phyloP scores from a whole-genome alignment of 2,797 vertebrate species.

The Odontamblyopus lacepedii region DNA sequence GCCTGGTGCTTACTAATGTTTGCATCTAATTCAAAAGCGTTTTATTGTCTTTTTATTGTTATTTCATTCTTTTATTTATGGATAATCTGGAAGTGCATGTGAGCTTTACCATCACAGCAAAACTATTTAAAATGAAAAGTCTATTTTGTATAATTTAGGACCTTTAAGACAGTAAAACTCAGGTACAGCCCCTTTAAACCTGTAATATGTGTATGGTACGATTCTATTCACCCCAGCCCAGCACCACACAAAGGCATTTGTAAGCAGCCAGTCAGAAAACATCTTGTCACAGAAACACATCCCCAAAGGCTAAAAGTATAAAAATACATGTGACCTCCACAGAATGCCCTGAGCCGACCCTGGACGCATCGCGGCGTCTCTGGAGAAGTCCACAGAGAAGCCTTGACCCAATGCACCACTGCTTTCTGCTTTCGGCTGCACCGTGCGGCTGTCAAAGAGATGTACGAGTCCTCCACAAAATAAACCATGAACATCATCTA shows the following conservation, averaged over 20 bases:
- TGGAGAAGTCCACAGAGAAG: constrained; percentile 15
- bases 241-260: not conserved
- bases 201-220: not conserved
- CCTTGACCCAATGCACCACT: not conserved
- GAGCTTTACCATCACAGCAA: no score
- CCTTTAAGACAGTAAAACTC: no score
- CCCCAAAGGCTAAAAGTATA: constrained; percentile 7
- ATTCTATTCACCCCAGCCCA: not conserved
- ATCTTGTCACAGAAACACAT: not conserved
- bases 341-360: constrained; percentile 30
- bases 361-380: constrained; percentile 19
- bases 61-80: no score
- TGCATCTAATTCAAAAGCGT: no score
- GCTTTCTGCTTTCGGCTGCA: not conserved
- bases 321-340: constrained; percentile 28
- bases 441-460: not conserved
- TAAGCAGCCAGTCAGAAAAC: not conserved
- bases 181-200: no score
- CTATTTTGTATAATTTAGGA: no score
- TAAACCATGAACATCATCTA: no score
- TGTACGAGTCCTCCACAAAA: not conserved
- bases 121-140: no score
- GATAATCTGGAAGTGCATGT: no score
- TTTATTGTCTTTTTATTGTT: no score
- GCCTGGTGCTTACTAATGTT: no score